These are phyloP conservation scores for Porites lobata DNA, from an alignment of 92 coral and sea anemone species.

Conservation along the genomic window DNA sequence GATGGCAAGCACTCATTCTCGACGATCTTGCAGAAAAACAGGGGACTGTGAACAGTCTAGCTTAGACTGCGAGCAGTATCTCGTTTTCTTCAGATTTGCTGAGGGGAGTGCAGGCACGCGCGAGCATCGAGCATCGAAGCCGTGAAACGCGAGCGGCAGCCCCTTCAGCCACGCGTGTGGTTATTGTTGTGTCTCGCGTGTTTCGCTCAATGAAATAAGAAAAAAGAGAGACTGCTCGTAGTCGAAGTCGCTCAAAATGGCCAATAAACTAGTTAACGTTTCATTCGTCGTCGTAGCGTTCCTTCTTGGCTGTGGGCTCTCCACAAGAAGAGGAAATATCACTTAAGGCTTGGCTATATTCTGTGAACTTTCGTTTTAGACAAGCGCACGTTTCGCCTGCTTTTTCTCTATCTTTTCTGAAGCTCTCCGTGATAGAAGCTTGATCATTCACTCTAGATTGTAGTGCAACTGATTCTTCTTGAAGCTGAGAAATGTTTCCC, in stretches of 20 bases:
- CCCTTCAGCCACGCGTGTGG: too few species aligned
- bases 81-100: too few species aligned
- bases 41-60: too few species aligned
- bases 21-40: too few species aligned
- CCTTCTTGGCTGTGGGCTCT: slow-evolving; percentile 10
- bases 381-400: slow-evolving; percentile 34
- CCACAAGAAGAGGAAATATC: slow-evolving; percentile 45
- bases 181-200: too few species aligned
- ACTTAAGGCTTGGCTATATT: slow-evolving; percentile 63
- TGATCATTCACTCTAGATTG: slow-evolving; percentile 31
- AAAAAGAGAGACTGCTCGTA: neutral
- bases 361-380: slow-evolving; percentile 62
- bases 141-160: too few species aligned
- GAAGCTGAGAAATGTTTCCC: slow-evolving; percentile 25
- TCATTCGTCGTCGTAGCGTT: slow-evolving; percentile 26
- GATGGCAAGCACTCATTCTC: too few species aligned
- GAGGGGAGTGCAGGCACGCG: too few species aligned
- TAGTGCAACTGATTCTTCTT: slow-evolving; percentile 28
- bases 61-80: too few species aligned
- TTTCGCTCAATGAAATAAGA: too few species aligned
- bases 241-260: neutral
- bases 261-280: neutral
- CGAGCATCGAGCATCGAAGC: too few species aligned
- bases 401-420: slow-evolving; percentile 32
- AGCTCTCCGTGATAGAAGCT: slow-evolving; percentile 24